phyloP scores from a whole-genome alignment of 2,888 invertebrate species.

The Morpho achilles region DNA sequence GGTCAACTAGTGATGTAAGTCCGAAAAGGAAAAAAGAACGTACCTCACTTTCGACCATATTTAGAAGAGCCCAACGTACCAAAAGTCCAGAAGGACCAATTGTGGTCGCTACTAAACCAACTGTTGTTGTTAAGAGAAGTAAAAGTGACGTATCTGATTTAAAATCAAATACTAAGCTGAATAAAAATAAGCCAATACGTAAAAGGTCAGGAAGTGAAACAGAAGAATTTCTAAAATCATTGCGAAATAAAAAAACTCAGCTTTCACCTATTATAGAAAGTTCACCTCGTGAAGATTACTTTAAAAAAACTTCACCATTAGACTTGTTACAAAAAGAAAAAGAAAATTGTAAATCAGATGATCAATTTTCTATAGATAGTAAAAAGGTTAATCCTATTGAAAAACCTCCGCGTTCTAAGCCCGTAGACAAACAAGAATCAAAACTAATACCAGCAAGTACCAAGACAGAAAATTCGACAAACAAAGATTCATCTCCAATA shows the following conservation, averaged over 20 bases:
- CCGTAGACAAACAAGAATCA: conserved; percentile 61
- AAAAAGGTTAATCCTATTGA: conserved; percentile 71
- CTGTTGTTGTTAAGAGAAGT: conserved; percentile 74
- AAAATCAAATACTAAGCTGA: conserved; percentile 71
- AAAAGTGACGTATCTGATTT: conserved; percentile 83
- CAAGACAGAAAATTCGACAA: conserved; percentile 57
- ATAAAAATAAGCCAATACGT: conserved; percentile 67
- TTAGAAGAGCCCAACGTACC: conserved; percentile 79
- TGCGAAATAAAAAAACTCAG: conserved; percentile 81
- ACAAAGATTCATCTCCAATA: conserved; percentile 54
- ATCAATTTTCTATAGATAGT: conserved; percentile 40
- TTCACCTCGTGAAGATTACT: conserved; percentile 85
- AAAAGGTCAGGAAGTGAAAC: conserved; percentile 81
- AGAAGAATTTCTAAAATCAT: conserved; percentile 77
- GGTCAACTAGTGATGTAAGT: conserved; percentile 80
- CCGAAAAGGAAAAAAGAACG: conserved; percentile 70
- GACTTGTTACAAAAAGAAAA: conserved; percentile 61
- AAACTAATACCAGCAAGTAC: conserved; percentile 46
- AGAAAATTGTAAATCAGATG: conserved; percentile 45
- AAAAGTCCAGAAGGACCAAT: conserved; percentile 73
- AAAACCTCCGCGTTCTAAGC: conserved; percentile 66
- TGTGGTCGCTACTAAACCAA: conserved; percentile 64
- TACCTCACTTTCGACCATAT: conserved; percentile 83
- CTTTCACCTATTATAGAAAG: conserved; percentile 90
- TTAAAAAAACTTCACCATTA: conserved; percentile 68